A percentile compares a stretch with the other conserved stretches of the same genome.
phyloP scores from a whole-genome alignment of 2,888 invertebrate species.

The Tetragnatha montana region DNA sequence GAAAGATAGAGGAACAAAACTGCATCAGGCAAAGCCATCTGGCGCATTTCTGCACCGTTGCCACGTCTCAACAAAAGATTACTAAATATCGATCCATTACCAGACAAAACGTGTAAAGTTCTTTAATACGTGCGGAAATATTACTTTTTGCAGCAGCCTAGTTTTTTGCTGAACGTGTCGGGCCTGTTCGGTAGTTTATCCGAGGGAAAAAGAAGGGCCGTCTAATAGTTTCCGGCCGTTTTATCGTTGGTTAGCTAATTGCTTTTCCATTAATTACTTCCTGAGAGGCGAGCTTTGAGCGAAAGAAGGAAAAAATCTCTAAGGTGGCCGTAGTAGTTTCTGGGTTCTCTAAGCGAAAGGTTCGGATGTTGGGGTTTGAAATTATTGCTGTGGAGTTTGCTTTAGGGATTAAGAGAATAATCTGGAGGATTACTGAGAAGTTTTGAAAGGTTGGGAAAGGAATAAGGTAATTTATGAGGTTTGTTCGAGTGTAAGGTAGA shows the following conservation, averaged over 20 bases:
- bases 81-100: constrained; percentile 21
- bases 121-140: constrained; percentile 11
- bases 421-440: too few species aligned
- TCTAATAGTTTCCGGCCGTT: constrained; percentile 26
- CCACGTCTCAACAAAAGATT: constrained; percentile 19
- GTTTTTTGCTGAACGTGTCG: background rate
- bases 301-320: too few species aligned
- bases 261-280: constrained; percentile 55
- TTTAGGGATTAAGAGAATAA: too few species aligned
- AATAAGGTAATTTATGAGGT: too few species aligned
- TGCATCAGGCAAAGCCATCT: constrained; percentile 2
- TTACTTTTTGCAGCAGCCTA: background rate
- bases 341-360: too few species aligned
- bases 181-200: background rate
- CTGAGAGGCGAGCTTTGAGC: background rate
- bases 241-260: constrained; percentile 42
- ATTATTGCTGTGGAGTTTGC: too few species aligned
- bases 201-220: background rate
- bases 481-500: too few species aligned
- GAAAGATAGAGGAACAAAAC: background rate
- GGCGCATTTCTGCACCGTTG: background rate
- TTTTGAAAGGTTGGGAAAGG: too few species aligned
- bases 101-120: constrained; percentile 21
- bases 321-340: too few species aligned
- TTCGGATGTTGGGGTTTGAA: too few species aligned